phyloP scores from a whole-genome alignment of 64 coral and sea anemone genomes.

The Astreopora myriophthalma region DNA sequence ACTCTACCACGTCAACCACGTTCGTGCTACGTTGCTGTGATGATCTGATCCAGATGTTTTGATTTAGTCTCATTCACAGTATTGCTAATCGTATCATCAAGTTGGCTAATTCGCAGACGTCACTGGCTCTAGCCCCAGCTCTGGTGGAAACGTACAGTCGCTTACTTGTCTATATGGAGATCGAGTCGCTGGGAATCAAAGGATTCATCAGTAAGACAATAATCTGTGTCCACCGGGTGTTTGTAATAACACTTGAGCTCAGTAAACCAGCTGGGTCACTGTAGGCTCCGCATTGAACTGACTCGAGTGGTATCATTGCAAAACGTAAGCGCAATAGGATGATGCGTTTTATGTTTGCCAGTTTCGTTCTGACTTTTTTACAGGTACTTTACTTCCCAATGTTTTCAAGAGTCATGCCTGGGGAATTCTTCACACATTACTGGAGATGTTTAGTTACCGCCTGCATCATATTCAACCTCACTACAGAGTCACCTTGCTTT shows the following conservation, averaged over 20 bases:
- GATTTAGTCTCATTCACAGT: conserved; percentile 86
- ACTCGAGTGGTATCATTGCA: too few relatives aligned
- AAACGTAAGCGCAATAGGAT: too few relatives aligned
- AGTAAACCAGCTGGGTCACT: too few relatives aligned
- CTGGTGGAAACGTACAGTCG: conserved; percentile 97
- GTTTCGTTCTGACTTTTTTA: neutral
- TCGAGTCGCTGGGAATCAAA: conserved; percentile 90
- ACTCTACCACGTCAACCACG: too few relatives aligned
- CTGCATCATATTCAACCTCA: conserved; percentile 90
- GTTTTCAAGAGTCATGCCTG: conserved; percentile 95
- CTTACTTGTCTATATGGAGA: conserved; percentile 92
- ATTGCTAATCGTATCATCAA: conserved; percentile 93
- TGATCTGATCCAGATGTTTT: neutral
- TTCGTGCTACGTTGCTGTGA: too few relatives aligned
- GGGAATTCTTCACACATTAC: conserved; percentile 94
- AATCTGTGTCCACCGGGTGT: neutral
- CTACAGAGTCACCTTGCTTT: conserved; percentile 90
- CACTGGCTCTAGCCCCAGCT: conserved; percentile 80
- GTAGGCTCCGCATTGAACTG: too few relatives aligned
- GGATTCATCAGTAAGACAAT: conserved; percentile 82
- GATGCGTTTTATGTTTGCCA: too few relatives aligned
- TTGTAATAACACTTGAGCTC: too few relatives aligned
- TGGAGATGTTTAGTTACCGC: conserved; percentile 98
- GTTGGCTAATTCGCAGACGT: conserved; percentile 45
- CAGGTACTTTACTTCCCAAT: conserved; percentile 84